A percentile compares a stretch with the other conserved stretches of the same genome.
phyloP scores from a whole-genome alignment of 2,797 vertebrate genomes.

The Micropoecilia bifurca region DNA sequence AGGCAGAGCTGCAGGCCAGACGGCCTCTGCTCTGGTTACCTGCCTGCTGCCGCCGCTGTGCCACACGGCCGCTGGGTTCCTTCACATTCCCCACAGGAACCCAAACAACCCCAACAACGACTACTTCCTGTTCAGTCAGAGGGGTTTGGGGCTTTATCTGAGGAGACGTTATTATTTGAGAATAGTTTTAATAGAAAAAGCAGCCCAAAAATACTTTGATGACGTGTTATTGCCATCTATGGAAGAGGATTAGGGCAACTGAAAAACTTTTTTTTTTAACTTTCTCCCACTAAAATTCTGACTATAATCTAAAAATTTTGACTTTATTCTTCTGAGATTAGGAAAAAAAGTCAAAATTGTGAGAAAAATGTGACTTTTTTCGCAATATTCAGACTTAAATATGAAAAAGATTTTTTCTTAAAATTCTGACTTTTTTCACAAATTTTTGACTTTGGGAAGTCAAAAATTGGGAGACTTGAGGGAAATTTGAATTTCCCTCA shows the following conservation, averaged over 20 bases:
- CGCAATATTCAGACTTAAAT: too few relatives aligned
- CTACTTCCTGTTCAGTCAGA: slow-evolving; percentile 53
- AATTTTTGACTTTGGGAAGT: too few relatives aligned
- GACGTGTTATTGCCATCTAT: slow-evolving; percentile 23
- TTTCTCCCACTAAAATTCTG: too few relatives aligned
- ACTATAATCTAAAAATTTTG: too few relatives aligned
- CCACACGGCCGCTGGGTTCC: slow-evolving; percentile 45
- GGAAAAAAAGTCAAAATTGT: too few relatives aligned
- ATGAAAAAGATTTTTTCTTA: too few relatives aligned
- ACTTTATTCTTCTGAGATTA: too few relatives aligned
- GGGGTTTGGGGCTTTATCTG: slow-evolving; percentile 49
- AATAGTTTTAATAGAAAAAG: slow-evolving; percentile 3
- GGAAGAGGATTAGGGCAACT: not conserved
- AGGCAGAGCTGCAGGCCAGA: slow-evolving; percentile 36
- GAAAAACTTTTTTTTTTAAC: too few relatives aligned
- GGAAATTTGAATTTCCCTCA: too few relatives aligned
- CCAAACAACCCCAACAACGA: slow-evolving; percentile 36
- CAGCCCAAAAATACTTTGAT: slow-evolving; percentile 39
- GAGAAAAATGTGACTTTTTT: too few relatives aligned
- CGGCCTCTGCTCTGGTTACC: slow-evolving; percentile 55
- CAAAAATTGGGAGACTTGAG: too few relatives aligned
- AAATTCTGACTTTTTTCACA: too few relatives aligned
- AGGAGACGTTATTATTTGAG: slow-evolving; percentile 22
- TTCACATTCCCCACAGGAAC: slow-evolving; percentile 32
- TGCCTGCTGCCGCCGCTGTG: slow-evolving; percentile 49